Base-by-base conservation (phyloP, 1,140 invertebrate genomes). In the Hycleus cichorii region DNA sequence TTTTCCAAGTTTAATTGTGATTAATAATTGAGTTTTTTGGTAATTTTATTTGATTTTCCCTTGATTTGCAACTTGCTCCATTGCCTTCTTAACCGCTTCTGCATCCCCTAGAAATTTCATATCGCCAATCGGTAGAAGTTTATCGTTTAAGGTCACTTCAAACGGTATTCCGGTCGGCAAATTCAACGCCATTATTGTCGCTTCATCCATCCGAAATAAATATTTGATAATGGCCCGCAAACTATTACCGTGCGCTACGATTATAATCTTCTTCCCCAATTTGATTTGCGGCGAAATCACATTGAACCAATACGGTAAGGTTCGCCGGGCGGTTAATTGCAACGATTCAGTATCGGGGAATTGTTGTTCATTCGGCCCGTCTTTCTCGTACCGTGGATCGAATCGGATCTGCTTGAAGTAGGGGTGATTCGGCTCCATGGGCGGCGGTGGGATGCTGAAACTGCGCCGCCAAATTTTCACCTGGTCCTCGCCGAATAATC, bases 141-240 rank as follows among this genome's bases (percentile, higher is more conserved):
- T 63, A 24, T 78, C 76, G 66, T 87, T 80, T 48, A 88, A 73
- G 60, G 83, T 79, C 68, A 87, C 88, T 2, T 84, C 79, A 57
- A 88, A 81, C 3, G 86, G 86, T 60, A 88, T 86, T 45, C 84
- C 85, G 60, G 85, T 88, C 5, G 86, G 86, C n/a, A 88, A 77
- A 72, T 89, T 88, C 2, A 88, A 74, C 48, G 76, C 79, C 70
- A 83, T 79, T 40, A 88, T 87, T 32, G 78, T 79, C 51, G 80
- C 76, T 62, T 88, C 82, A 26, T 76, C 75, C 58, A 88, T 76
- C 11, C 78, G 63, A 64, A 88, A 84, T 40, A 89, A 75, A 63
- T 86, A 82, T 72, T 87, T 88, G 2, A 89, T 79, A 10, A 89
- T 76, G 6, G 83, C 85, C 49, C 86, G 72, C 5, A 88, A 72